Percentiles rank a stretch among this genome's conserved stretches.
Evolutionary conservation across 2,888 invertebrate species (phyloP).

Genomic region (Pristionchus mayeri): DNA sequence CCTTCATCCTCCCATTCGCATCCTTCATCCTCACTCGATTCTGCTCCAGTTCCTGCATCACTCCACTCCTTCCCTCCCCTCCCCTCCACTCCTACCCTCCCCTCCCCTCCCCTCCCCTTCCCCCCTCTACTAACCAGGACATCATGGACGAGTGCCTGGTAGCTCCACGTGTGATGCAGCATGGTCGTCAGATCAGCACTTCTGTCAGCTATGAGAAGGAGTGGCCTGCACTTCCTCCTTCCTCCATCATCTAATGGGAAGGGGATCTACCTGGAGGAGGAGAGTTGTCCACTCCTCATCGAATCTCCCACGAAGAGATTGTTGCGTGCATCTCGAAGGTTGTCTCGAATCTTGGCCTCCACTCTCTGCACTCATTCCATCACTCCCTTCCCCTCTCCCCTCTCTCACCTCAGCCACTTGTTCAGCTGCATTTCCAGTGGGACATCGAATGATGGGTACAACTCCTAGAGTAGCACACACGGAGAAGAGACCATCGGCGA

Average conservation of each 20-base stretch:
- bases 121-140: slow-evolving; percentile 81
- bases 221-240: slow-evolving; percentile 81
- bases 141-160: slow-evolving; percentile 97
- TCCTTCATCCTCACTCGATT: slow-evolving; percentile 88
- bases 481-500: slow-evolving; percentile 96
- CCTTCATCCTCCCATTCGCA: slow-evolving; percentile 83
- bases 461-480: slow-evolving; percentile 96
- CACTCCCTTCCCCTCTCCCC: background rate
- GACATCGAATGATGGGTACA: slow-evolving; percentile 92
- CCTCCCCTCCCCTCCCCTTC: background rate
- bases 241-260: background rate
- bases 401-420: slow-evolving; percentile 85
- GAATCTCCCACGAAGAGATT: slow-evolving; percentile 86
- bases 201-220: slow-evolving; percentile 85
- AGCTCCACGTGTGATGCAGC: slow-evolving; percentile 99
- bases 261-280: slow-evolving; percentile 56
- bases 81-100: background rate
- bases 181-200: slow-evolving; percentile 87
- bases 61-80: background rate
- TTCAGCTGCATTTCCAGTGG: slow-evolving; percentile 96
- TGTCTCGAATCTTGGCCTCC: slow-evolving; percentile 96
- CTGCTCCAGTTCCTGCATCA: slow-evolving; percentile 84
- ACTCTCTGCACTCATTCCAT: slow-evolving; percentile 81
- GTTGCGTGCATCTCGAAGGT: slow-evolving; percentile 94
- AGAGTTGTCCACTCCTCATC: slow-evolving; percentile 81